Percentiles rank a stretch among this genome's conserved stretches.
phyloP scores from a whole-genome alignment of 2,888 invertebrate species.

The Labia minor region DNA sequence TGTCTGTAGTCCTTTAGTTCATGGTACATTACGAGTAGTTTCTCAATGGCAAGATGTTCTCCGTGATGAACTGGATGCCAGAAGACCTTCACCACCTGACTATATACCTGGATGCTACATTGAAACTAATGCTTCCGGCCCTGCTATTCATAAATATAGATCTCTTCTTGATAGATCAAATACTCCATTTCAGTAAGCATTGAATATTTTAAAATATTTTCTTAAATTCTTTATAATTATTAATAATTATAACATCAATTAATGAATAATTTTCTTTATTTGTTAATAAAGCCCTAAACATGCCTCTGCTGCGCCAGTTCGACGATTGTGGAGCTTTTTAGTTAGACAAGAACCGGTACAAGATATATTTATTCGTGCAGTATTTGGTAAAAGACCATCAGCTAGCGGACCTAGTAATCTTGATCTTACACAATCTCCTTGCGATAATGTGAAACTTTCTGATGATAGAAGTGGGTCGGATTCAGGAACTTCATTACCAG shows the following conservation, averaged over 20 bases:
- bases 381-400: conserved; percentile 71
- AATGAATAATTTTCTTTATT: no score
- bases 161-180: conserved; percentile 85
- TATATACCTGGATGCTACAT: conserved; percentile 87
- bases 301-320: conserved; percentile 60
- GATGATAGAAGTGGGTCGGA: conserved; percentile 25
- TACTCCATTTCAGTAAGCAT: conserved; percentile 74
- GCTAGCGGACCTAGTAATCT: conserved; percentile 28
- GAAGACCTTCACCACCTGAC: conserved; percentile 67
- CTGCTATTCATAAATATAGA: conserved; percentile 85
- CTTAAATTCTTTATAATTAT: no score
- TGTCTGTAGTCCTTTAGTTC: conserved; percentile 85
- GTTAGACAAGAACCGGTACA: conserved; percentile 87
- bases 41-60: conserved; percentile 81
- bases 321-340: conserved; percentile 85
- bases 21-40: conserved; percentile 73
- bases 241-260: no score
- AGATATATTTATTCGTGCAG: conserved; percentile 88
- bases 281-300: conserved; percentile 54
- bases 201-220: neutral
- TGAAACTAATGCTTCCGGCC: conserved; percentile 59
- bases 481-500: conserved; percentile 39
- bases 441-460: conserved; percentile 21
- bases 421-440: neutral
- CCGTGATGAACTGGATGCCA: conserved; percentile 61